A percentile compares a stretch with the other conserved stretches of the same genome.
Conservation (phyloP, 2,888 invertebrate species). For the Agonopterix heracliana region DNA sequence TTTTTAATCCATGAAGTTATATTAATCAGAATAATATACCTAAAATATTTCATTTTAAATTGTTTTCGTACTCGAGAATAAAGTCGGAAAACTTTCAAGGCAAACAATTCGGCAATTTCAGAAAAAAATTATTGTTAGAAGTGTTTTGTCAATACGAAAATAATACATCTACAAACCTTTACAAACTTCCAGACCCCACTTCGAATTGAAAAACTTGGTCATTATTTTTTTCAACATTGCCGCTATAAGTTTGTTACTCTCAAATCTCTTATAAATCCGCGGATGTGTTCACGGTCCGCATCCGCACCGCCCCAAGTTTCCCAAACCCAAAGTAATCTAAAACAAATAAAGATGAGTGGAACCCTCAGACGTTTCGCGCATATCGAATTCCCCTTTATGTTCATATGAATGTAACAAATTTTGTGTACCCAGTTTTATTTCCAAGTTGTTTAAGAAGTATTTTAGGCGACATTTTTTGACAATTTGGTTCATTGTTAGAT, state of each 20-base stretch:
- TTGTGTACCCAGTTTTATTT: constrained; percentile 37
- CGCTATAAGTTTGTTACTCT: constrained; percentile 34
- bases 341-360: constrained; percentile 70
- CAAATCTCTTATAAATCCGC: constrained; percentile 51
- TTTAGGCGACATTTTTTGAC: constrained; percentile 10
- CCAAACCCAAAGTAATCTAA: constrained; percentile 68
- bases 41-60: too few relatives aligned
- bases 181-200: too few relatives aligned
- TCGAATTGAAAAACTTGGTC: constrained; percentile 56
- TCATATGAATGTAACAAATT: constrained; percentile 57
- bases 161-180: too few relatives aligned
- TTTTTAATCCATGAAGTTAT: too few relatives aligned
- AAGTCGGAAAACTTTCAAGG: too few relatives aligned
- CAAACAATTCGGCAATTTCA: too few relatives aligned
- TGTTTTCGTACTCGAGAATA: too few relatives aligned
- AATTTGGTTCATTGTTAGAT: too few relatives aligned
- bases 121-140: too few relatives aligned
- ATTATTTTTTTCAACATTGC: constrained; percentile 39
- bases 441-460: not conserved
- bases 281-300: constrained; percentile 44
- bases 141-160: too few relatives aligned
- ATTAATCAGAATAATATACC: too few relatives aligned
- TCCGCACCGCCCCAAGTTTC: constrained; percentile 45
- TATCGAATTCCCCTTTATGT: constrained; percentile 57
- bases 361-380: constrained; percentile 55